Evolutionary conservation across 2,888 invertebrate genomes (phyloP).

Genomic region (Diarsia brunnea): DNA sequence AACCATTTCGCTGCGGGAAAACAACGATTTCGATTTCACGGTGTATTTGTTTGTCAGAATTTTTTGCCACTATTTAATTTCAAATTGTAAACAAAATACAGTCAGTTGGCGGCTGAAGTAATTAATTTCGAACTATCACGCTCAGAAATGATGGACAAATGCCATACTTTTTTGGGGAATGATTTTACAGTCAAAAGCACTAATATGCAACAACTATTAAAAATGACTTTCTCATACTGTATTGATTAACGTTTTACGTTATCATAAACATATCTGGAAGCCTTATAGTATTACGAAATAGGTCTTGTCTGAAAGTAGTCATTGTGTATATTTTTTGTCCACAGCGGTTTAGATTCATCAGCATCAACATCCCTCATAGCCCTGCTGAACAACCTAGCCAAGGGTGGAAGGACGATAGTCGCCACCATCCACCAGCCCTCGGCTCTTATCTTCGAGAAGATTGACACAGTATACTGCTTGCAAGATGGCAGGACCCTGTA

Average conservation of each 20-base stretch:
- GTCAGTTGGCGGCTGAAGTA: not conserved
- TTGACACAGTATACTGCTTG: constrained; percentile 96
- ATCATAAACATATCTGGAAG: too few species aligned
- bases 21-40: too few species aligned
- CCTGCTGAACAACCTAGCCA: constrained; percentile 94
- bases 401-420: constrained; percentile 96
- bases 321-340: not conserved
- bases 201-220: too few species aligned
- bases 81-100: not conserved
- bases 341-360: constrained; percentile 96
- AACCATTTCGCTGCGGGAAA: too few species aligned
- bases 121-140: not conserved
- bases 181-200: too few species aligned
- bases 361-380: constrained; percentile 96
- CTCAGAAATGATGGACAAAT: not conserved
- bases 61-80: not conserved
- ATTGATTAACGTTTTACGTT: too few species aligned
- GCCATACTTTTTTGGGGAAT: not conserved
- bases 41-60: too few species aligned
- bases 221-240: too few species aligned
- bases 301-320: not conserved
- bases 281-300: too few species aligned
- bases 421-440: constrained; percentile 99
- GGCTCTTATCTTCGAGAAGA: constrained; percentile 97
- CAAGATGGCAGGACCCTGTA: constrained; percentile 96